These are phyloP conservation scores for Enteromius argenteus DNA, from an alignment of 2,797 vertebrate genomes.

Conservation along the genomic window DNA sequence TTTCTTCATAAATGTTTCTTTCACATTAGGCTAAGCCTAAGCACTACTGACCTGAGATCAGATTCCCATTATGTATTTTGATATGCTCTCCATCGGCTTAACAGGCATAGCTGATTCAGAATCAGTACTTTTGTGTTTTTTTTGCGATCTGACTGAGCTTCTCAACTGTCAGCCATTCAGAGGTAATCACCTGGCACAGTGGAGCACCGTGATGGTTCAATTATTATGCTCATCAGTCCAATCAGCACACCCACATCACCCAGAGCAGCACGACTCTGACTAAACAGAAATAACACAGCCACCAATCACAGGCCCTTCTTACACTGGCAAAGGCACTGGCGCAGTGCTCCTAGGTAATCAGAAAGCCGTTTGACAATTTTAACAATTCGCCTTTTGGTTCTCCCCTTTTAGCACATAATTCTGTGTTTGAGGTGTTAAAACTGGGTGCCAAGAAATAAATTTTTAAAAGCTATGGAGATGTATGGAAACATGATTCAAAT, in stretches of 20 bases:
- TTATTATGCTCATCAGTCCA: constrained; percentile 82
- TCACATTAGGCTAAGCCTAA: constrained; percentile 41
- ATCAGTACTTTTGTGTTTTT: constrained; percentile 43
- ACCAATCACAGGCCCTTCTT: constrained; percentile 72
- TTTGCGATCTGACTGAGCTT: constrained; percentile 53
- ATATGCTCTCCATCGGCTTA: constrained; percentile 38
- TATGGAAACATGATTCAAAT: constrained; percentile 64
- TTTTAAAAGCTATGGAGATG: constrained; percentile 35
- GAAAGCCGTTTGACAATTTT: constrained; percentile 74
- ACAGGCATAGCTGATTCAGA: constrained; percentile 61
- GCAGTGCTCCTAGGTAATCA: constrained; percentile 74
- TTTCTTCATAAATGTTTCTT: constrained; percentile 57
- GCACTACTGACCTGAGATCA: constrained; percentile 39
- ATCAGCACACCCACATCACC: constrained; percentile 69
- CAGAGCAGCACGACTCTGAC: constrained; percentile 50
- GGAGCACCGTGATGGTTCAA: constrained; percentile 78
- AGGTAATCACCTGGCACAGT: constrained; percentile 70
- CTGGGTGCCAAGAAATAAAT: constrained; percentile 67
- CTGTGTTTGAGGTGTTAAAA: constrained; percentile 68
- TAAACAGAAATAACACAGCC: constrained; percentile 72
- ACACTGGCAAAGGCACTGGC: constrained; percentile 65
- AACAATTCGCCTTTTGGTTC: constrained; percentile 67
- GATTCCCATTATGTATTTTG: constrained; percentile 34
- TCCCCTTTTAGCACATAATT: constrained; percentile 69
- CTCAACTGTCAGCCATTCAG: constrained; percentile 57